Conservation (phyloP, 2,888 invertebrate genomes). For the Iphiclides podalirius region DNA sequence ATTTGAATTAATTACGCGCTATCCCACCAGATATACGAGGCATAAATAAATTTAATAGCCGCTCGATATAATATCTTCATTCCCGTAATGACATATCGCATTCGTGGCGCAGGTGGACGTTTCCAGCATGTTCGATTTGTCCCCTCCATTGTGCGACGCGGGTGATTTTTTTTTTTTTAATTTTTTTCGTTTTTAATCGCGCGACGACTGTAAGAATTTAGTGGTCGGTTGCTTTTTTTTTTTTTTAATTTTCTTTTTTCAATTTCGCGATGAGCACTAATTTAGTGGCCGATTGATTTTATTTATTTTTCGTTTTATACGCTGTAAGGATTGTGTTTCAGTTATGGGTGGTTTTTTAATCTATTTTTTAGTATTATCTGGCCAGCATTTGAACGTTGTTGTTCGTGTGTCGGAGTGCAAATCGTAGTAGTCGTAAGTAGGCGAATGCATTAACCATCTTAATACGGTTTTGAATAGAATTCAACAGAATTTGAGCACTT, state of each 20-base stretch:
- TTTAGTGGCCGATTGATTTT: background rate
- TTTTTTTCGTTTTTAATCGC: background rate
- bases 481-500: no score
- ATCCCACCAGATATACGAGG: slow-evolving; percentile 19
- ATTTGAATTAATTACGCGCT: slow-evolving; percentile 63
- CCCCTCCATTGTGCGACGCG: slow-evolving; percentile 1
- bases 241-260: background rate
- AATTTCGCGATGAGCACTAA: background rate
- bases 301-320: background rate
- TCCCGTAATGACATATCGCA: slow-evolving; percentile 13
- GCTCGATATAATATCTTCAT: slow-evolving; percentile 22
- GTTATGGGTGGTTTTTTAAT: no score
- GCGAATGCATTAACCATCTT: no score
- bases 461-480: no score
- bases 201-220: background rate
- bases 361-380: no score
- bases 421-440: no score
- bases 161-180: background rate
- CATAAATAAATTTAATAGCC: slow-evolving; percentile 22
- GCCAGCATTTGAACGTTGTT: no score
- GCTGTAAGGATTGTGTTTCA: no score
- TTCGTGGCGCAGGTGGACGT: slow-evolving; percentile 16
- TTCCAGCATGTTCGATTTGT: slow-evolving; percentile 2
- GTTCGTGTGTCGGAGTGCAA: no score
- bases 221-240: background rate